Conservation (phyloP, 2,797 vertebrate genomes). For the Hirundo rustica region DNA sequence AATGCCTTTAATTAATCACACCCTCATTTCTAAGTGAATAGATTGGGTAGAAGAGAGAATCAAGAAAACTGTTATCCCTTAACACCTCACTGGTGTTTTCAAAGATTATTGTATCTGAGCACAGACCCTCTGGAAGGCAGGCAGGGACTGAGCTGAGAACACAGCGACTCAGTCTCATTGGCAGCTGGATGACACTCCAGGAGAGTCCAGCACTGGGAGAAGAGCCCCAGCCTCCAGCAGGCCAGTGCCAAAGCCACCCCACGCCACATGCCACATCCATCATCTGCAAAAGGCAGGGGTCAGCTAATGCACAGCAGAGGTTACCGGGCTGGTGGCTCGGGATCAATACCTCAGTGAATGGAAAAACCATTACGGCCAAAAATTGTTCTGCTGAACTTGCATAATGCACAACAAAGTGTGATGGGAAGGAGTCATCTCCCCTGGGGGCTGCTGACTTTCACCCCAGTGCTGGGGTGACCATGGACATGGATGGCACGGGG, state of each 20-base stretch:
- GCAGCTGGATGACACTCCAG: neutral
- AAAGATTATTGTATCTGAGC: neutral
- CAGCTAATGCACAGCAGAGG: neutral
- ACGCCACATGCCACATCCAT: neutral
- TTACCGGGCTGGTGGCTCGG: fast-evolving
- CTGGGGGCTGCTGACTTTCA: fast-evolving
- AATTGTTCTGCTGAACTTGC: neutral
- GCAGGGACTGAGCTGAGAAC: neutral
- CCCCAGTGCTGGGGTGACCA: neutral
- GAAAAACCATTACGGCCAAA: neutral
- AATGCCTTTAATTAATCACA: neutral
- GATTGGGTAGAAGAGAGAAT: neutral
- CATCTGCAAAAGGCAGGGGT: neutral
- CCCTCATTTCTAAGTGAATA: neutral
- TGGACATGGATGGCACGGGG: fast-evolving
- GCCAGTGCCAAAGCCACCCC: neutral
- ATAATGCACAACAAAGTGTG: neutral
- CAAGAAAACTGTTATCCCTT: neutral
- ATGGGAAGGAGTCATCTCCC: neutral
- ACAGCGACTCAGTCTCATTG: neutral
- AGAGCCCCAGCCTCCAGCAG: neutral
- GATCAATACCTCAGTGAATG: neutral
- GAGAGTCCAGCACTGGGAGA: neutral
- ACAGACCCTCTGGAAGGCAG: neutral
- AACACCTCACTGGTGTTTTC: neutral